Percentiles rank a stretch among this genome's conserved stretches.
Evolutionary conservation across 2,113 vertebrate genomes (phyloP).

Genomic region (Petroica traversi): DNA sequence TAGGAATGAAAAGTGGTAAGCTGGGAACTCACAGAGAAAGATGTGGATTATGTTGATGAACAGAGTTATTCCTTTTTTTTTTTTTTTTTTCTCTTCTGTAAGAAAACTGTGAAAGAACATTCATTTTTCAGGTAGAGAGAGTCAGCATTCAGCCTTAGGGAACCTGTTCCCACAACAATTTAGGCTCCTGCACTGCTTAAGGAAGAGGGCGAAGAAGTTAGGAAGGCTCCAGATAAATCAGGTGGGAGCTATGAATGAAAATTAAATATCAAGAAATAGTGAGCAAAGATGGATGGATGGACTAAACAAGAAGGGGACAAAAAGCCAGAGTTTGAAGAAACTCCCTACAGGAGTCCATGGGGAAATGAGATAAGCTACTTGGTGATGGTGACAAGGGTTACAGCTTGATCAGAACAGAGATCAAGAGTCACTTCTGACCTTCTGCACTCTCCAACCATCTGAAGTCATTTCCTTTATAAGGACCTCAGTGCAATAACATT

Average conservation of each 20-base stretch:
- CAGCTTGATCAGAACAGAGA: background rate
- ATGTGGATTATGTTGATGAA: background rate
- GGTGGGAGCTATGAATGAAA: background rate
- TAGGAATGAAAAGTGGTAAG: background rate
- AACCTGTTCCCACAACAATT: background rate
- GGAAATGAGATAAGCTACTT: background rate
- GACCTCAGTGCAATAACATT: background rate
- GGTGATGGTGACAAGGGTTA: fast-evolving
- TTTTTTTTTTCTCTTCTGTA: background rate
- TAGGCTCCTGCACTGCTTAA: background rate
- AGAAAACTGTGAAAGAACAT: background rate
- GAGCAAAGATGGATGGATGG: background rate
- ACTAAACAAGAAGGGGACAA: background rate
- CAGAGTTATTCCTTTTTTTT: background rate
- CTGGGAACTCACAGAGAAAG: background rate
- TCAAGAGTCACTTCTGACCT: background rate
- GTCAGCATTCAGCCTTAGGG: background rate
- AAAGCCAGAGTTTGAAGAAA: background rate
- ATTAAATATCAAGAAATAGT: background rate
- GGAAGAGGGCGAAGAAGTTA: background rate
- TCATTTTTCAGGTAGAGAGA: background rate
- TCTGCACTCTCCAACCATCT: background rate
- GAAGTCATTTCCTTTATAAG: background rate
- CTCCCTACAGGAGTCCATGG: background rate
- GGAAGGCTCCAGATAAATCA: background rate